Evolutionary conservation across 2,113 vertebrate genomes (phyloP).

Genomic region (Panurus biarmicus): DNA sequence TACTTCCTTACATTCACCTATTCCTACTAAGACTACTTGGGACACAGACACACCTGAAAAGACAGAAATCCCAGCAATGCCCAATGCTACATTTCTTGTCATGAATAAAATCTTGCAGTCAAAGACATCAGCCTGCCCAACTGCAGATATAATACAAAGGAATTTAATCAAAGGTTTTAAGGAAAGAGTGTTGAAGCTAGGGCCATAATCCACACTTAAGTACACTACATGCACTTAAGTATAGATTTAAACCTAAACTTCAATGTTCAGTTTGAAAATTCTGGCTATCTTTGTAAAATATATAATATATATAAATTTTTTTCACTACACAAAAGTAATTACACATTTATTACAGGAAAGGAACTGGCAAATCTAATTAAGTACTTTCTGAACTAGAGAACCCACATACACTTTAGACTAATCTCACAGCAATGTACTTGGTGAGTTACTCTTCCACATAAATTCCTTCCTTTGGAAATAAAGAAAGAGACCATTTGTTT

Average conservation of each 20-base stretch:
- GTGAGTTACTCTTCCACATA: neutral
- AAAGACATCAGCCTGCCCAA: neutral
- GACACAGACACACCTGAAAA: neutral
- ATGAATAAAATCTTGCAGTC: neutral
- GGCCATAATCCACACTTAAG: neutral
- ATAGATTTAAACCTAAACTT: neutral
- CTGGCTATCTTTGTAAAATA: neutral
- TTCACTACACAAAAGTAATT: neutral
- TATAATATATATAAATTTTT: neutral
- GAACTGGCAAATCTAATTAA: neutral
- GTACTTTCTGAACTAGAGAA: neutral
- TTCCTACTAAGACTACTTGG: neutral
- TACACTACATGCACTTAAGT: neutral
- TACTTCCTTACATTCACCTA: neutral
- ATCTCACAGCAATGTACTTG: neutral
- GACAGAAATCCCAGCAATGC: neutral
- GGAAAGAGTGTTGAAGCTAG: neutral
- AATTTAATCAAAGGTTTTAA: neutral
- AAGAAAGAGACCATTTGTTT: neutral
- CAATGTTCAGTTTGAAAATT: neutral
- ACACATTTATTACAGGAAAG: neutral
- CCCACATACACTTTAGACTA: neutral
- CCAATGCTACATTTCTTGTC: neutral
- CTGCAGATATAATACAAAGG: neutral
- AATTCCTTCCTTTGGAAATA: neutral